Base-by-base conservation (phyloP, 2,113 vertebrate genomes). In the Ginglymostoma cirratum region DNA sequence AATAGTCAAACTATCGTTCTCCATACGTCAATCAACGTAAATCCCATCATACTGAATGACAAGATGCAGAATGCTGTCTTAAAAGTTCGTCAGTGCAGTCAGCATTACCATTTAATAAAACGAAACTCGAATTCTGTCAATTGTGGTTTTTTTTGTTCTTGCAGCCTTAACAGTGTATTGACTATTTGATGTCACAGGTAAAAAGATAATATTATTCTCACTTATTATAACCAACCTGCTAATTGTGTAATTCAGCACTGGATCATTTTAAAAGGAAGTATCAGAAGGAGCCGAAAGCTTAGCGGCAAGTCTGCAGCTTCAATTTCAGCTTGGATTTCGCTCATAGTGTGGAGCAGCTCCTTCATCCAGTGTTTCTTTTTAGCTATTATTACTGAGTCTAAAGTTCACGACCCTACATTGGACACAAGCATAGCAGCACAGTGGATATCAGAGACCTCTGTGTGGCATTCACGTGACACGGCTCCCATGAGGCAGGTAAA, bases 161-260 rank as follows among this genome's bases (percentile, higher is more conserved):
- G 23, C 48, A 55, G 0, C 17, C 87, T 15, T 17, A 27, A 61
- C 87, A 65, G 94, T 45, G 96, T 94, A 90, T 96, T 69, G 69
- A 95, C 96, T 96, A 97, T 97, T 97, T 96, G 97, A 97, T 42
- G 96, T 96, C 97, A 96, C 96, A 96, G 96, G 96, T 94, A 96
- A 96, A 97, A 96, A 96, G 45, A 87, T 72, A 97, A 97, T 96
- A 97, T 96, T 96, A 96, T 96, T 96, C 96, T 96, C 95, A 96
- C 96, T 96, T 96, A 96, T 38, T 65, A 27, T 15, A 69, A 19
- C 86, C 96, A 95, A 83, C 83, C 96, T 96, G 94, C 96, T 96
- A 67, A 96, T 92, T 24, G 27, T 67, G 55, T 96, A 95, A 97
- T 96, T 96, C 92, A 96, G 96, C 96, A 69, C 93, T 96, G 87